These are phyloP conservation scores for Aphaenogaster ashmeadi DNA, from an alignment of 1,140 invertebrate genomes.

Conservation along the genomic window DNA sequence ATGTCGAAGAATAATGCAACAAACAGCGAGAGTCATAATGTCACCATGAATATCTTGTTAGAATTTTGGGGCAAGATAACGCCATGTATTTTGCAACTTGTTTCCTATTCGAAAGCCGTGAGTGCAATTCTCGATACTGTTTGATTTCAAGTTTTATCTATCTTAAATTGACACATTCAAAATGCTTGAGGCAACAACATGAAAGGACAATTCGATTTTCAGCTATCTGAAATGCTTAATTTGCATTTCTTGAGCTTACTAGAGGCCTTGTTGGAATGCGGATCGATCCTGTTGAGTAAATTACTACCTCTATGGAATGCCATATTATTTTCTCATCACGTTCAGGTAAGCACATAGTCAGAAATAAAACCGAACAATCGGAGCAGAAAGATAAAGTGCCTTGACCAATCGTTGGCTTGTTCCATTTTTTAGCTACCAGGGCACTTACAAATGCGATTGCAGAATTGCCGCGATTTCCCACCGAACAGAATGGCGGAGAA, in stretches of 20 bases:
- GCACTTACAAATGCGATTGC: conserved; percentile 96
- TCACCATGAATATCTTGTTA: conserved; percentile 94
- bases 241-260: conserved; percentile 98
- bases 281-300: conserved; percentile 96
- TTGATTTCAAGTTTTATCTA: not conserved
- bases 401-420: not conserved
- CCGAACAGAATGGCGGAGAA: conserved; percentile 86
- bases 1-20: conserved; percentile 90
- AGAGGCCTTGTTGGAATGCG: conserved; percentile 98
- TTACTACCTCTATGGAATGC: conserved; percentile 96
- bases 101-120: conserved; percentile 97
- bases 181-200: not conserved
- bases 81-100: conserved; percentile 96
- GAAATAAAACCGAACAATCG: conserved; percentile 21
- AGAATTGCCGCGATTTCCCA: conserved; percentile 94
- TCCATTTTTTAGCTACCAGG: conserved; percentile 92
- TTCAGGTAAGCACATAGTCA: conserved; percentile 89
- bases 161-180: conserved; percentile 6
- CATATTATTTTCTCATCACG: conserved; percentile 95
- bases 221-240: conserved; percentile 99
- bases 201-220: conserved; percentile 69
- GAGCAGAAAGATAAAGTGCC: not conserved
- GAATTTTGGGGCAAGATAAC: conserved; percentile 99
- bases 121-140: conserved; percentile 76
- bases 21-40: conserved; percentile 90